Evolutionary conservation across 2,797 vertebrate species (phyloP).

Genomic region (Spheniscus humboldti): DNA sequence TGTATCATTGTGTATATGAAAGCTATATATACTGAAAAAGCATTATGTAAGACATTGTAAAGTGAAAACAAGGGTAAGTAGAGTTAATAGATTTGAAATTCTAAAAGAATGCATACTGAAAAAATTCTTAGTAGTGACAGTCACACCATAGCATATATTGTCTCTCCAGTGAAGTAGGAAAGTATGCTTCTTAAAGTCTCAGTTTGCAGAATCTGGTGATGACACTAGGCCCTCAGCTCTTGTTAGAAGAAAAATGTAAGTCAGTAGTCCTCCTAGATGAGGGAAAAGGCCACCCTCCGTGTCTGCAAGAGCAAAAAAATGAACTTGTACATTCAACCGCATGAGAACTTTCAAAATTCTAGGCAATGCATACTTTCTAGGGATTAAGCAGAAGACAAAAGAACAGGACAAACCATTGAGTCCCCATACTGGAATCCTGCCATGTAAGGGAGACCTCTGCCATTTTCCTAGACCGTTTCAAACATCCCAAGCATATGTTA

Average conservation of each 20-base stretch:
- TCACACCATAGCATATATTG: not conserved
- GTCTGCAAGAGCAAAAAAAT: not conserved
- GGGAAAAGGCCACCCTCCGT: not conserved
- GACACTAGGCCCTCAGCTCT: not conserved
- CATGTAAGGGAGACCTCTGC: not conserved
- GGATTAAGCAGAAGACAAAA: not conserved
- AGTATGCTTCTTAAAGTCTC: not conserved
- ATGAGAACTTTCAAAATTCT: not conserved
- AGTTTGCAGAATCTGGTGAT: not conserved
- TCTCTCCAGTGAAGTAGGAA: not conserved
- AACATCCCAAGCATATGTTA: not conserved
- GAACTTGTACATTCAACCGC: not conserved
- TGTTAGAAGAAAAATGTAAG: not conserved
- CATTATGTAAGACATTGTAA: not conserved
- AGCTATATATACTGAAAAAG: not conserved
- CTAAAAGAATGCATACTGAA: not conserved
- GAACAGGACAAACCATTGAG: not conserved
- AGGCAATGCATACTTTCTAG: not conserved
- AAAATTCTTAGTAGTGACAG: not conserved
- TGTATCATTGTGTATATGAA: not conserved
- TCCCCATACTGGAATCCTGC: not conserved
- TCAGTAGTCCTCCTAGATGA: not conserved
- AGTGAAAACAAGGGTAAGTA: not conserved
- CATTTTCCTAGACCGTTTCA: not conserved
- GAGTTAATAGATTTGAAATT: not conserved